Evolutionary conservation across 2,113 vertebrate genomes (phyloP).

Genomic region (Malurus cyaneus): DNA sequence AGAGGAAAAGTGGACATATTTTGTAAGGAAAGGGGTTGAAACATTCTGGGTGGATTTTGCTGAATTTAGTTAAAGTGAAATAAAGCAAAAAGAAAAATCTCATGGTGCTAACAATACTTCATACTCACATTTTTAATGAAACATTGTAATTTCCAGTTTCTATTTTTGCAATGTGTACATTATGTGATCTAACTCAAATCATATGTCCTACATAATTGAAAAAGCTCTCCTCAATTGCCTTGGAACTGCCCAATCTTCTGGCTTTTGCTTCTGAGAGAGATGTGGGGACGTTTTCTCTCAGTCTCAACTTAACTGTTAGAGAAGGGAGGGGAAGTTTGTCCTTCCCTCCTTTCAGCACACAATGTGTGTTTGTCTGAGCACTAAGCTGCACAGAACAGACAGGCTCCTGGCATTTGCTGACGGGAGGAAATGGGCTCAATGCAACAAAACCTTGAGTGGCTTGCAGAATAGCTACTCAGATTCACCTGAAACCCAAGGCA

Average conservation of each 20-base stretch:
- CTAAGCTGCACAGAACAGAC: neutral
- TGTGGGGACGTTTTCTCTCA: neutral
- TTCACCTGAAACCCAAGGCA: neutral
- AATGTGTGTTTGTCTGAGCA: neutral
- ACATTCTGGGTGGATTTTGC: neutral
- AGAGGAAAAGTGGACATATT: neutral
- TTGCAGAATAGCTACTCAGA: neutral
- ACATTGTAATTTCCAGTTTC: neutral
- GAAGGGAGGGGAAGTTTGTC: neutral
- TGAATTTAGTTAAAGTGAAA: neutral
- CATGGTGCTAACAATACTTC: neutral
- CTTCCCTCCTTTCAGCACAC: neutral
- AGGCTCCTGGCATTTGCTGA: neutral
- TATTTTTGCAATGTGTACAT: neutral
- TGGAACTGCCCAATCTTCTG: neutral
- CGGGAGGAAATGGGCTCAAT: neutral
- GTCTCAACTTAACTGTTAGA: neutral
- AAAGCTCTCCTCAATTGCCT: neutral
- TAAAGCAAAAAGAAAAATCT: neutral
- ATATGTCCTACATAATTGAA: neutral
- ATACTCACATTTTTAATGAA: neutral
- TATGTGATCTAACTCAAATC: neutral
- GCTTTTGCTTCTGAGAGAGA: neutral
- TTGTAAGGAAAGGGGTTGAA: neutral
- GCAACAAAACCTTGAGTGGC: neutral